Conservation (phyloP, 2,888 invertebrate genomes). For the Melanchra persicariae region DNA sequence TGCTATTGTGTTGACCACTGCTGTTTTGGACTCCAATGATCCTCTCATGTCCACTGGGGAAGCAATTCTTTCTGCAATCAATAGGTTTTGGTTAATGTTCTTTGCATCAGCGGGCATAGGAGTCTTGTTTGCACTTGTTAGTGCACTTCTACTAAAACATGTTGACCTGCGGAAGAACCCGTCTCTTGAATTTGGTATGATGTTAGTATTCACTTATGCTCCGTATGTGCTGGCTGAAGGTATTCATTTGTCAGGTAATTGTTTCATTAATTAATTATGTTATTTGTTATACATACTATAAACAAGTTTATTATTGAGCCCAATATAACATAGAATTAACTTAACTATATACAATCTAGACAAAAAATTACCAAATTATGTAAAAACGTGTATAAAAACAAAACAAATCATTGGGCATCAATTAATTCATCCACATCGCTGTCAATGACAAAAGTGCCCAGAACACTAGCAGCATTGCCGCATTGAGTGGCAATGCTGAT, state of each 20-base stretch:
- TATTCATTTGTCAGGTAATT: conserved; percentile 96
- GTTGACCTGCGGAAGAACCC: conserved; percentile 99
- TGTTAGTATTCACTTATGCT: conserved; percentile 99
- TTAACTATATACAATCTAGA: no score
- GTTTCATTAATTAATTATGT: neutral
- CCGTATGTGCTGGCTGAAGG: conserved; percentile 99
- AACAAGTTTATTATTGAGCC: no score
- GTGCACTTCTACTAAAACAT: conserved; percentile 98
- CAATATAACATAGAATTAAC: no score
- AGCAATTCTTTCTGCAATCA: conserved; percentile 96
- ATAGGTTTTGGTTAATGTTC: conserved; percentile 98
- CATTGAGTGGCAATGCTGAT: no score
- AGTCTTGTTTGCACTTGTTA: conserved; percentile 97
- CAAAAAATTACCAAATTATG: no score
- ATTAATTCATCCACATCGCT: no score
- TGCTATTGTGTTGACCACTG: conserved; percentile 98
- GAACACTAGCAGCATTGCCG: no score
- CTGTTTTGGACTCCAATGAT: conserved; percentile 93
- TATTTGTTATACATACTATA: no score
- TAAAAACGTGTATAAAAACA: no score
- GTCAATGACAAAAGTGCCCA: no score
- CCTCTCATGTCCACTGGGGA: conserved; percentile 93
- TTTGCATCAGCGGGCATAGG: conserved; percentile 99
- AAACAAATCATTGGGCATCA: no score
- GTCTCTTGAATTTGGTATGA: conserved; percentile 99